Percentiles rank a stretch among this genome's conserved stretches.
These are phyloP conservation scores for Phyllotreta striolata DNA, from an alignment of 2,888 invertebrate genomes.

Conservation along the genomic window DNA sequence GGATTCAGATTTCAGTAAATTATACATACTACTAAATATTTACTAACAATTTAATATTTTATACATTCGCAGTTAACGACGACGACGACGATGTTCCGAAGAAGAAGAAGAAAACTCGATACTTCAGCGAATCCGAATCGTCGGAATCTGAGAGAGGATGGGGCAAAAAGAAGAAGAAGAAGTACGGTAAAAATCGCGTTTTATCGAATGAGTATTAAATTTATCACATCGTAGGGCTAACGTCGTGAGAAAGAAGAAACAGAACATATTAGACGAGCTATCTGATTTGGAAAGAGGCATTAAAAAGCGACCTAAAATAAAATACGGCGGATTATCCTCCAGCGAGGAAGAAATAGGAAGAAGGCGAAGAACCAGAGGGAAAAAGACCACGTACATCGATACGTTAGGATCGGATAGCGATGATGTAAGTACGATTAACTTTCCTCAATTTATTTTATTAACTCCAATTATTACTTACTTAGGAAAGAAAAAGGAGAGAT, in stretches of 20 bases:
- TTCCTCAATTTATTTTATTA: slow-evolving; percentile 4
- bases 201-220: slow-evolving; percentile 38
- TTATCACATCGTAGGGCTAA: slow-evolving; percentile 50
- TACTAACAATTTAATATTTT: slow-evolving; percentile 7
- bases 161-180: slow-evolving; percentile 51
- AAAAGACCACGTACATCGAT: slow-evolving; percentile 81
- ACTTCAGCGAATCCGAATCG: slow-evolving; percentile 68
- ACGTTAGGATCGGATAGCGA: slow-evolving; percentile 78
- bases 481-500: slow-evolving; percentile 60
- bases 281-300: slow-evolving; percentile 47
- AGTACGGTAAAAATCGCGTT: slow-evolving; percentile 37
- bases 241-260: slow-evolving; percentile 56
- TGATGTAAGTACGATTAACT: slow-evolving; percentile 64
- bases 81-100: slow-evolving; percentile 64
- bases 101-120: slow-evolving; percentile 68
- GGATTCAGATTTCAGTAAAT: slow-evolving; percentile 66
- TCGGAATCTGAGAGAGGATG: slow-evolving; percentile 70
- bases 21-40: background rate
- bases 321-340: slow-evolving; percentile 68
- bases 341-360: slow-evolving; percentile 62
- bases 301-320: slow-evolving; percentile 62
- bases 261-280: slow-evolving; percentile 41
- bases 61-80: slow-evolving; percentile 56
- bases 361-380: slow-evolving; percentile 74
- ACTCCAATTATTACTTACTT: slow-evolving; percentile 26